Evolutionary conservation across 2,888 invertebrate species (phyloP).

Genomic region (Epirrita christyi): DNA sequence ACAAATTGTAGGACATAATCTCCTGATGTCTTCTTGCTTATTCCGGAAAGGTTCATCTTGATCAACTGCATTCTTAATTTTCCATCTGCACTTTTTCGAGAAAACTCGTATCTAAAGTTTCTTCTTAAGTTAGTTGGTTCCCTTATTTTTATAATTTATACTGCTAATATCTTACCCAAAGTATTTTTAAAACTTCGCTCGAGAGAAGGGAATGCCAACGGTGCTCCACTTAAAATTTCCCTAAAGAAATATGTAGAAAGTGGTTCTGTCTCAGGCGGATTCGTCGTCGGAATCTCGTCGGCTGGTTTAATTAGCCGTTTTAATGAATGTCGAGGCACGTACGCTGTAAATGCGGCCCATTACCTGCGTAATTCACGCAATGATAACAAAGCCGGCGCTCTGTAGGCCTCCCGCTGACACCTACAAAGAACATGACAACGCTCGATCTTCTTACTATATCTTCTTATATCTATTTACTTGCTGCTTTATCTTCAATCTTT

Average conservation of each 20-base stretch:
- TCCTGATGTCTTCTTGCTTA: too few relatives aligned
- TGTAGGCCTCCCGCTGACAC: constrained; percentile 35
- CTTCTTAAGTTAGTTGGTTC: constrained; percentile 10
- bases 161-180: constrained; percentile 47
- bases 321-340: constrained; percentile 82
- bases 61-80: too few relatives aligned
- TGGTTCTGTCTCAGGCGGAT: constrained; percentile 57
- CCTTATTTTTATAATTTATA: constrained; percentile 42
- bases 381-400: constrained; percentile 66
- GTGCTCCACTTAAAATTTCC: constrained; percentile 57
- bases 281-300: constrained; percentile 67
- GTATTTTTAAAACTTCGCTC: constrained; percentile 49
- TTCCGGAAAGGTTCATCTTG: too few relatives aligned
- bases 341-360: constrained; percentile 76
- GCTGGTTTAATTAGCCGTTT: constrained; percentile 77
- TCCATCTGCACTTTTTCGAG: constrained; percentile 1
- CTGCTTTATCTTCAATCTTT: too few relatives aligned
- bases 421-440: constrained; percentile 40
- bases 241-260: constrained; percentile 62
- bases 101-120: constrained; percentile 10
- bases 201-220: constrained; percentile 47
- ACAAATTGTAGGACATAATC: too few relatives aligned
- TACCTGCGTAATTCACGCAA: constrained; percentile 78
- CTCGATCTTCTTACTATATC: constrained; percentile 27
- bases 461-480: too few relatives aligned